These are phyloP conservation scores for Holothuria leucospilota DNA, from an alignment of 53 echinoderm and acorn worm genomes.

Conservation along the genomic window DNA sequence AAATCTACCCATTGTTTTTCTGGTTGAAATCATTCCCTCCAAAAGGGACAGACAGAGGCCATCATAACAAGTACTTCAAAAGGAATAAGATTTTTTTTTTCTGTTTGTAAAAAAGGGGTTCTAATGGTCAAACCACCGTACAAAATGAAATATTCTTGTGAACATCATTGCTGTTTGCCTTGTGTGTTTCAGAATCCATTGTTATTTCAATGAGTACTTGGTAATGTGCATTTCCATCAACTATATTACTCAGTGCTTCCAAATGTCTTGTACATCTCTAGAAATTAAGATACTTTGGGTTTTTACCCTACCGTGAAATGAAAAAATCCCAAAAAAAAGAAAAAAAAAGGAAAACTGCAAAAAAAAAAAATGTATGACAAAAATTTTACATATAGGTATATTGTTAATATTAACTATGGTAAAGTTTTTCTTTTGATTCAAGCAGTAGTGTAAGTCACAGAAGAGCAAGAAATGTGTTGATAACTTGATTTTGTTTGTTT, in stretches of 20 bases:
- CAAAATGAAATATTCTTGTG: constrained; percentile 42
- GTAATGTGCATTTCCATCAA: constrained; percentile 62
- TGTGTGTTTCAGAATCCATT: constrained; percentile 45
- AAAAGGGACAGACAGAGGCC: constrained; percentile 31
- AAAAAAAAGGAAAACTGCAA: not conserved
- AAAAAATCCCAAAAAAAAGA: not conserved
- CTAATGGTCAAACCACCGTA: constrained; percentile 29
- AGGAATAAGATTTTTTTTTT: not conserved
- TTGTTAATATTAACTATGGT: constrained; percentile 44
- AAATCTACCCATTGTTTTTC: constrained; percentile 54
- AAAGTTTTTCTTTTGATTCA: constrained; percentile 48
- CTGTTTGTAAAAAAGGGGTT: constrained; percentile 14
- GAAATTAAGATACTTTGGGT: not conserved
- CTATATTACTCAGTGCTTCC: constrained; percentile 60
- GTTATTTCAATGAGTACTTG: constrained; percentile 38
- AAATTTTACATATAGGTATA: constrained; percentile 46
- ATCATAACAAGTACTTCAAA: constrained; percentile 49
- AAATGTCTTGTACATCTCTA: constrained; percentile 55
- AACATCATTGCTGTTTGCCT: constrained; percentile 39
- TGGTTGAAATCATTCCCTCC: constrained; percentile 55
- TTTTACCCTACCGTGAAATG: not conserved
- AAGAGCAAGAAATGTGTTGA: constrained; percentile 46
- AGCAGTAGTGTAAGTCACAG: constrained; percentile 57
- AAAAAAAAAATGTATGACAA: constrained; percentile 27
- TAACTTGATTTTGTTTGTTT: constrained; percentile 33